Base-by-base conservation (phyloP, 2,113 vertebrate species). In the Cisticola juncidis region DNA sequence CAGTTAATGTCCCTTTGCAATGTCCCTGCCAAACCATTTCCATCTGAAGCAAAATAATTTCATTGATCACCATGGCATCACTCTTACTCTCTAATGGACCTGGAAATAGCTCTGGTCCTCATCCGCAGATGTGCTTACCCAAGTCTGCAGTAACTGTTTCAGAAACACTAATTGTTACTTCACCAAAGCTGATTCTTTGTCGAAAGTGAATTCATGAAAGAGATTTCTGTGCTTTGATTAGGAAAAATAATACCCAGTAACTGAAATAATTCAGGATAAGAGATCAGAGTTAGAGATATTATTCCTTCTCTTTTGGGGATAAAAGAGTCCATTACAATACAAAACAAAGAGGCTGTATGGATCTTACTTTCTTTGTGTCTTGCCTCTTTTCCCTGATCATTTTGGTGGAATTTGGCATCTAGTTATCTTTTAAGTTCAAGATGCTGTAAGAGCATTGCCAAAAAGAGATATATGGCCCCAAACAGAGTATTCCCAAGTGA, bases 11-110 rank as follows among this genome's bases (percentile, higher is more conserved):
- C 33, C 51, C 35, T 91, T 74, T 87, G n/a, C 36, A 79, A 62
- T 44, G 65, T 71, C 15, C 15, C 53, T 74, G 51, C 26, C 85
- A 79, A 91, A 64, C 7, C 8, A 35, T 78, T 81, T 79, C 69
- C 24, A 61, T 92, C n/a, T 65, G 70, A 87, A 92, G 29, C n/a
- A 89, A 66, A 94, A 86, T 71, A 87, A 94, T 85, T 71, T 47
- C 58, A 81, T 62, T 94, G 56, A 95, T 89, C 70, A 69, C 45
- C 58, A 58, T n/a, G n/a, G 42, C 12, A 72, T 68, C 91, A 73
- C 12, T 83, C 12, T 40, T 78, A 40, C 29, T 79, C 71, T 89
- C 28, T 85, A 74, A 71, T 81, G 45, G 73, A 61, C 40, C 29
- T 72, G 4, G 19, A 69, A 38, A 61, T 81, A 88, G 50, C 28